Conservation (phyloP, 2,113 vertebrate species). For the Laticauda laticaudata region DNA sequence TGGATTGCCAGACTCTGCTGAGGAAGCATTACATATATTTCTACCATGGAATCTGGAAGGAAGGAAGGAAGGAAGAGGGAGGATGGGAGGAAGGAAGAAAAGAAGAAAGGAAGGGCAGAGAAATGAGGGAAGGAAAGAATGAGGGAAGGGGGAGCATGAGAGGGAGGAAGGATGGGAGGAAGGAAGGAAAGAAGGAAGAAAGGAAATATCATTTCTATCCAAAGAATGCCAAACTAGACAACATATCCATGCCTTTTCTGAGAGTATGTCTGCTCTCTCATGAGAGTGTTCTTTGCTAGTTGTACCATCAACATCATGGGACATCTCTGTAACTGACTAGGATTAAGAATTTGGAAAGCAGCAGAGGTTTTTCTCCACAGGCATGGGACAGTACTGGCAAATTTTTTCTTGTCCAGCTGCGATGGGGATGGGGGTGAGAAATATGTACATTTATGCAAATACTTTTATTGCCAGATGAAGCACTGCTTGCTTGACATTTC, state of each 20-base stretch:
- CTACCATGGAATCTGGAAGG: background rate
- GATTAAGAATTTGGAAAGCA: background rate
- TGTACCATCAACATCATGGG: background rate
- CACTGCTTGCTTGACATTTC: background rate
- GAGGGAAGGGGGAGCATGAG: too few relatives aligned
- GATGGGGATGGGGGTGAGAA: background rate
- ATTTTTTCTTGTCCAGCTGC: background rate
- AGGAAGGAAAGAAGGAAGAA: too few relatives aligned
- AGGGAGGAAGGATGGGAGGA: too few relatives aligned
- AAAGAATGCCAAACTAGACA: background rate
- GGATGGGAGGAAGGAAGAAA: too few relatives aligned
- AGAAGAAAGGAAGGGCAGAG: rapidly evolving
- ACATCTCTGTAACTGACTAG: background rate
- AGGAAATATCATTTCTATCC: background rate
- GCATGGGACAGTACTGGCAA: background rate
- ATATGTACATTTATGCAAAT: background rate
- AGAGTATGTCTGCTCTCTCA: background rate
- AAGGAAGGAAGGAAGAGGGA: too few relatives aligned
- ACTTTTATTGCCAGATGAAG: background rate
- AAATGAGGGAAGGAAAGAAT: too few relatives aligned
- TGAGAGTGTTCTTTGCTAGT: background rate
- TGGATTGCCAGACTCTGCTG: background rate
- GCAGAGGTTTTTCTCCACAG: background rate
- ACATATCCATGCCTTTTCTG: background rate
- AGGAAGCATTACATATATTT: background rate